Percentiles rank a stretch among this genome's conserved stretches.
These are phyloP conservation scores for Nectonema munidae DNA, from an alignment of 2,888 invertebrate genomes.

Conservation along the genomic window DNA sequence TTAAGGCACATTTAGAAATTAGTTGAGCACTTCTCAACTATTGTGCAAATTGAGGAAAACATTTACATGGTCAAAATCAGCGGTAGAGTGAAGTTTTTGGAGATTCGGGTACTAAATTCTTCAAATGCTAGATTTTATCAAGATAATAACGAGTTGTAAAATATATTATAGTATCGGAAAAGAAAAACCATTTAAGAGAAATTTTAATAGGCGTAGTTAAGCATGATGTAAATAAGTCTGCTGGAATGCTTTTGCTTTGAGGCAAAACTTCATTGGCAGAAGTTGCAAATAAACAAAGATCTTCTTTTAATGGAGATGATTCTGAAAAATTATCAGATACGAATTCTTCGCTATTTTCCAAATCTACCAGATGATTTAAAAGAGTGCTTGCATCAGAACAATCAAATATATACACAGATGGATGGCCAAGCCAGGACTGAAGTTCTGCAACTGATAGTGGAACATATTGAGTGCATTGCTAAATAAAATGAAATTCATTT, in stretches of 20 bases:
- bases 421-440: constrained; percentile 95
- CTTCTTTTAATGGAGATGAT: no score
- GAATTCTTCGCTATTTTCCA: constrained; percentile 29
- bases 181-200: constrained; percentile 45
- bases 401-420: constrained; percentile 93
- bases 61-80: no score
- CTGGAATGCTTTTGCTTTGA: constrained; percentile 82
- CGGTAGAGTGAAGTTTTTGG: no score
- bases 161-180: constrained; percentile 12
- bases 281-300: constrained; percentile 85
- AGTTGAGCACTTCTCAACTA: no score
- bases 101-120: no score
- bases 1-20: no score
- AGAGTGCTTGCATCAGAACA: constrained; percentile 92
- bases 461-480: constrained; percentile 93
- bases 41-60: no score
- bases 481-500: constrained; percentile 21
- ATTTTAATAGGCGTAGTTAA: constrained; percentile 89
- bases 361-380: constrained; percentile 39
- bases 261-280: constrained; percentile 64
- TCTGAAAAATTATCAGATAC: no score
- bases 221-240: constrained; percentile 82
- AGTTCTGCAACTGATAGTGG: constrained; percentile 87
- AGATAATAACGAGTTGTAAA: no score
- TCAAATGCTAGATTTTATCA: no score